These are phyloP conservation scores for Melanotaenia trifasciata DNA, from an alignment of 2,797 vertebrate species.

Conservation along the genomic window DNA sequence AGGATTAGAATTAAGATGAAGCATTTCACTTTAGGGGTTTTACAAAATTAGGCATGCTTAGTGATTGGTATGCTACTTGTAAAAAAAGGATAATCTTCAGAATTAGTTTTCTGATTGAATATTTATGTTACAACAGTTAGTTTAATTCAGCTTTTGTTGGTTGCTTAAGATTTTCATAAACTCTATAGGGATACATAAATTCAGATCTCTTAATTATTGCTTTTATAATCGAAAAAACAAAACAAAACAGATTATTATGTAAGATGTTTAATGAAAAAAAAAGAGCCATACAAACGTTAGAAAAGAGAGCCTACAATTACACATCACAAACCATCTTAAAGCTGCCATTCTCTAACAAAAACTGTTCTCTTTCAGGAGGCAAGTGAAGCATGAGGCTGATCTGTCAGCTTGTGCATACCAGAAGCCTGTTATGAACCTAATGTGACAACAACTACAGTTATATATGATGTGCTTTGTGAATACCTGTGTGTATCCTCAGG, in stretches of 20 bases:
- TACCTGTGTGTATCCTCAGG: slow-evolving; percentile 77
- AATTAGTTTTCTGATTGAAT: neutral
- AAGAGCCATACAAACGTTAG: neutral
- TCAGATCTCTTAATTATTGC: slow-evolving; percentile 3
- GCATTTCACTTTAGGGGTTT: slow-evolving; percentile 7
- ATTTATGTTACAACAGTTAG: neutral
- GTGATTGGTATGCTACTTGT: slow-evolving; percentile 18
- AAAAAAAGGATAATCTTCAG: slow-evolving; percentile 12
- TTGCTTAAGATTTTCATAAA: neutral
- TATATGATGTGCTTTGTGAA: slow-evolving; percentile 10
- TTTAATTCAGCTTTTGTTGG: neutral
- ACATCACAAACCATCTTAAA: neutral
- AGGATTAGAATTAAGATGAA: slow-evolving; percentile 20
- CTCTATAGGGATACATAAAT: neutral
- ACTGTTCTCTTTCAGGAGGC: slow-evolving; percentile 25
- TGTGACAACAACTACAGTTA: slow-evolving; percentile 29
- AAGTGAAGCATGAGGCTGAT: slow-evolving; percentile 27
- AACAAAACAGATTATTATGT: neutral
- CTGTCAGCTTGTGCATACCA: slow-evolving; percentile 13
- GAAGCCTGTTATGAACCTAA: neutral
- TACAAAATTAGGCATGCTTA: slow-evolving; percentile 13
- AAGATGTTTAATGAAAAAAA: neutral
- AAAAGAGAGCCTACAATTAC: neutral
- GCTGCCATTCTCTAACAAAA: slow-evolving; percentile 22
- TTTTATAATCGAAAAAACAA: neutral